Evolutionary conservation across 2,113 vertebrate genomes (phyloP).

Genomic region (Oryctolagus cuniculus): DNA sequence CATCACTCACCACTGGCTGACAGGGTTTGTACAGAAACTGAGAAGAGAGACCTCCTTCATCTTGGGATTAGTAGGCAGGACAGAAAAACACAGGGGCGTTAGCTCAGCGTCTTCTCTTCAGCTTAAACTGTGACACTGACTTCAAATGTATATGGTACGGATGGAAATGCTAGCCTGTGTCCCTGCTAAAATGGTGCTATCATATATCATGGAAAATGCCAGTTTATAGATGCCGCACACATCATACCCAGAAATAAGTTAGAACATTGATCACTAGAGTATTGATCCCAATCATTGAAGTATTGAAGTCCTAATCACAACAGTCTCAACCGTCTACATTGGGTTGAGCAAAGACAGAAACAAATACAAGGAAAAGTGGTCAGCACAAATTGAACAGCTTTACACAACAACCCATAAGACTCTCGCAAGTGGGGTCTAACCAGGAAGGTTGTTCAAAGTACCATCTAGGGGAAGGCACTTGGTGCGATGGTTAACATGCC

Average conservation of each 20-base stretch:
- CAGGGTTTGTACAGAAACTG: conserved; percentile 1
- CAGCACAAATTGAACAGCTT: neutral
- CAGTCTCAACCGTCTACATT: no score
- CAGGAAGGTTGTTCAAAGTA: neutral
- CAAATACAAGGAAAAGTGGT: neutral
- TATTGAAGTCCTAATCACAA: neutral
- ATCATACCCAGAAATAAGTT: neutral
- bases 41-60: neutral
- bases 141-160: neutral
- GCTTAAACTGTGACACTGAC: neutral
- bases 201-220: neutral
- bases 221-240: neutral
- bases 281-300: neutral
- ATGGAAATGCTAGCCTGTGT: neutral
- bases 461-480: no score
- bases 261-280: neutral
- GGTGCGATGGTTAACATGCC: no score
- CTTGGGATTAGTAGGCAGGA: neutral
- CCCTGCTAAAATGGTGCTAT: neutral
- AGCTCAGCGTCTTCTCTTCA: neutral
- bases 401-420: neutral
- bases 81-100: neutral
- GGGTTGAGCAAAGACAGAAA: neutral
- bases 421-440: neutral
- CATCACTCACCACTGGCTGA: neutral